phyloP scores from a whole-genome alignment of 2,113 vertebrate species.

The Climacteris rufus region DNA sequence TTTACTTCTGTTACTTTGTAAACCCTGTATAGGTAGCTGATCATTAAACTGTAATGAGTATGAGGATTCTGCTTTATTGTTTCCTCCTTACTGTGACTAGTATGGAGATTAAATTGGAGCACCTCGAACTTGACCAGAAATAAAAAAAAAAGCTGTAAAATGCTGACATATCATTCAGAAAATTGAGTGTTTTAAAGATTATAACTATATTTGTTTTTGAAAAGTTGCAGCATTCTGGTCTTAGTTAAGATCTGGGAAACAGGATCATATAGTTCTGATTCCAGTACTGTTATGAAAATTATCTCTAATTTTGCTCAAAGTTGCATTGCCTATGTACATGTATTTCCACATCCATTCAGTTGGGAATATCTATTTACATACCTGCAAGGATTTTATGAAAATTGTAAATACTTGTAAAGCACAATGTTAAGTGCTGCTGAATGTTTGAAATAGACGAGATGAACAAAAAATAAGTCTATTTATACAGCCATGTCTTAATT shows the following conservation, averaged over 20 bases:
- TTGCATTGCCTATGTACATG: conserved; percentile 20
- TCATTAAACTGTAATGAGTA: neutral
- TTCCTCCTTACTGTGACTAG: conserved; percentile 21
- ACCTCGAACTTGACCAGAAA: conserved; percentile 38
- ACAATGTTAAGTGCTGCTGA: conserved; percentile 42
- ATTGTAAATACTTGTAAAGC: conserved; percentile 19
- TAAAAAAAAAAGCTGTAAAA: neutral
- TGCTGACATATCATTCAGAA: neutral
- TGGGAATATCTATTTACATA: neutral
- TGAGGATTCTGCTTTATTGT: conserved; percentile 17
- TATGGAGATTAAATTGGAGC: conserved; percentile 38
- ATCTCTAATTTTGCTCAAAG: conserved; percentile 38
- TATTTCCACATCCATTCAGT: conserved; percentile 24
- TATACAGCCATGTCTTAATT: conserved; percentile 24
- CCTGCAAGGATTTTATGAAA: neutral
- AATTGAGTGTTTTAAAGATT: conserved; percentile 2
- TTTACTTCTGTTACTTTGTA: conserved; percentile 28
- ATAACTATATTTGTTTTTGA: neutral
- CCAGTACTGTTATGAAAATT: conserved; percentile 29
- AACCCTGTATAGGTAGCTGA: conserved; percentile 33
- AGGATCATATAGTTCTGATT: conserved; percentile 58
- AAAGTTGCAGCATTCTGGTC: conserved; percentile 37
- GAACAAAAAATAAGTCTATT: neutral
- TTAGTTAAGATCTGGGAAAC: conserved; percentile 47
- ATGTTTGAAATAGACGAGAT: conserved; percentile 24